These are phyloP conservation scores for Marmota flaviventris DNA, from an alignment of 2,113 vertebrate species.

Conservation along the genomic window DNA sequence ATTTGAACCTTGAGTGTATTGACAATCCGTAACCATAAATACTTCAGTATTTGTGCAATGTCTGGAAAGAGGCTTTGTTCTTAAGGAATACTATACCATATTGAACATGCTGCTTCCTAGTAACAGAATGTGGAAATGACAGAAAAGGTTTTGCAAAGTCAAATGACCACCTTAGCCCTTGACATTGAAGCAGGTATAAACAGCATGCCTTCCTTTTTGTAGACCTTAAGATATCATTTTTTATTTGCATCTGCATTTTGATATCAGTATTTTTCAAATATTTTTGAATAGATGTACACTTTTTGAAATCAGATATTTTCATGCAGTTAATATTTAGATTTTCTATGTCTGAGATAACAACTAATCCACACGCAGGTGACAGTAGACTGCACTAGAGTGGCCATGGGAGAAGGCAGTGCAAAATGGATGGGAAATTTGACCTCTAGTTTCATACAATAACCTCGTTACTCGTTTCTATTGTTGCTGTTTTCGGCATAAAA, in stretches of 20 bases:
- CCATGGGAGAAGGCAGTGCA: neutral
- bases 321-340: neutral
- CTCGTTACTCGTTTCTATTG: neutral
- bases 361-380: neutral
- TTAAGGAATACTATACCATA: neutral
- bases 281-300: neutral
- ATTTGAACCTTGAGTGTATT: slow-evolving; percentile 2
- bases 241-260: neutral
- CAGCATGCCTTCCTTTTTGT: neutral
- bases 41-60: neutral
- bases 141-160: neutral
- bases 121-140: neutral
- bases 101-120: neutral
- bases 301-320: neutral
- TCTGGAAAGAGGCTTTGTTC: neutral
- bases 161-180: neutral
- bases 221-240: neutral
- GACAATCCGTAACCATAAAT: neutral
- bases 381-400: neutral
- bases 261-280: neutral
- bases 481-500: neutral
- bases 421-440: neutral
- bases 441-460: neutral
- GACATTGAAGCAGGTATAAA: neutral
- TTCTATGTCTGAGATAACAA: neutral